These are phyloP conservation scores for Penaeus japonicus DNA, from an alignment of 1,140 invertebrate species.

Conservation along the genomic window DNA sequence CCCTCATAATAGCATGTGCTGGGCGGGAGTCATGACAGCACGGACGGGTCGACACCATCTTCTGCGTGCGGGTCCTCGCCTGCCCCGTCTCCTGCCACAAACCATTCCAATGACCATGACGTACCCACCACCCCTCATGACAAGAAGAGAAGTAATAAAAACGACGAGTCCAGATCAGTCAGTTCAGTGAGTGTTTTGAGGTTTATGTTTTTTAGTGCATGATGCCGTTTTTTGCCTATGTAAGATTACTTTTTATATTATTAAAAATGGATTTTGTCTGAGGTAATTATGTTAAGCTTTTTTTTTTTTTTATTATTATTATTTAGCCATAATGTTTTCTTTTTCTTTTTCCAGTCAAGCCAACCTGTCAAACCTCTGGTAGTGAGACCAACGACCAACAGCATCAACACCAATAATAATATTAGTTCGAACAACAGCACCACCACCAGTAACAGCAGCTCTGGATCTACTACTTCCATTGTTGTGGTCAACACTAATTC, in stretches of 20 bases:
- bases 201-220: background rate
- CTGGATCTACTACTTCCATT: conserved; percentile 49
- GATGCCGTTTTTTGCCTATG: background rate
- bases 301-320: background rate
- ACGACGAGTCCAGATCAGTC: conserved; percentile 50
- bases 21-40: conserved; percentile 62
- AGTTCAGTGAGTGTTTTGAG: conserved; percentile 26
- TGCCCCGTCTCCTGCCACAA: conserved; percentile 70
- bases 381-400: conserved; percentile 73
- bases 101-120: conserved; percentile 67
- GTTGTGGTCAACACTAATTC: conserved; percentile 56
- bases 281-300: background rate
- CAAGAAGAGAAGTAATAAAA: conserved; percentile 58
- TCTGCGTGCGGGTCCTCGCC: conserved; percentile 79
- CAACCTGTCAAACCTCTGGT: conserved; percentile 78
- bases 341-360: conserved; percentile 61
- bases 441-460: conserved; percentile 46
- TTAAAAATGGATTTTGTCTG: too few relatives aligned
- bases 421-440: conserved; percentile 26
- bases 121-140: conserved; percentile 58
- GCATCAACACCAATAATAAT: conserved; percentile 43
- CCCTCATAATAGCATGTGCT: conserved; percentile 57
- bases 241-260: too few relatives aligned
- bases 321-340: conserved; percentile 11
- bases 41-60: conserved; percentile 71